phyloP scores from a whole-genome alignment of 2,888 invertebrate genomes.

The Athalia cordata region DNA sequence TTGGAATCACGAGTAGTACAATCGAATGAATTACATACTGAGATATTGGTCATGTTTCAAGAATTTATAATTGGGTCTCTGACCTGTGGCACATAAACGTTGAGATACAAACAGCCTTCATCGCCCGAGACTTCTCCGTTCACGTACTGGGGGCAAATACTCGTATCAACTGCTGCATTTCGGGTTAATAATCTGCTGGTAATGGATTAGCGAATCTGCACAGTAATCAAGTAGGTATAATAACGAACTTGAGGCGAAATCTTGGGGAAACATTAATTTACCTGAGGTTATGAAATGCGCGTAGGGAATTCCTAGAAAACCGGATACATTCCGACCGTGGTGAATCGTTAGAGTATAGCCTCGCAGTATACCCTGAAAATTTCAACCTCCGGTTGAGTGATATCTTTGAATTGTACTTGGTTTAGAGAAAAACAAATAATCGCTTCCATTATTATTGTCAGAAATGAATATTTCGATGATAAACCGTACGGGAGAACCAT shows the following conservation, averaged over 20 bases:
- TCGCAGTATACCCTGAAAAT: slow-evolving; percentile 41
- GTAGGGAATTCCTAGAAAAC: slow-evolving; percentile 59
- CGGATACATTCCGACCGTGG: slow-evolving; percentile 40
- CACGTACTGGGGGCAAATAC: not conserved
- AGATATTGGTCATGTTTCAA: not conserved
- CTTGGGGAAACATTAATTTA: slow-evolving; percentile 30
- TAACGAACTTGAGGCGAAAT: no score
- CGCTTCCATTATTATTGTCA: not conserved
- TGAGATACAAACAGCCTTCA: slow-evolving; percentile 28
- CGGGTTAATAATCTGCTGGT: not conserved
- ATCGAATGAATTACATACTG: no score
- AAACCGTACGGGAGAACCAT: no score
- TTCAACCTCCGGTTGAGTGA: slow-evolving; percentile 5
- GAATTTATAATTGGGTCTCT: not conserved
- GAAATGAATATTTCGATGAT: not conserved
- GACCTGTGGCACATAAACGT: slow-evolving; percentile 35
- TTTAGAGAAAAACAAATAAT: not conserved
- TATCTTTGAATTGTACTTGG: not conserved
- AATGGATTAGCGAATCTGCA: slow-evolving; percentile 24
- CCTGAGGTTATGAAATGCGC: slow-evolving; percentile 61
- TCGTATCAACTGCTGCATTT: not conserved
- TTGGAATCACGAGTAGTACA: slow-evolving; percentile 49
- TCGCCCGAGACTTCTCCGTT: not conserved
- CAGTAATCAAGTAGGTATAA: no score
- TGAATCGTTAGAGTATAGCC: slow-evolving; percentile 10